Base-by-base conservation (phyloP, 2,888 invertebrate genomes). In the Glaucopsyche alexis region DNA sequence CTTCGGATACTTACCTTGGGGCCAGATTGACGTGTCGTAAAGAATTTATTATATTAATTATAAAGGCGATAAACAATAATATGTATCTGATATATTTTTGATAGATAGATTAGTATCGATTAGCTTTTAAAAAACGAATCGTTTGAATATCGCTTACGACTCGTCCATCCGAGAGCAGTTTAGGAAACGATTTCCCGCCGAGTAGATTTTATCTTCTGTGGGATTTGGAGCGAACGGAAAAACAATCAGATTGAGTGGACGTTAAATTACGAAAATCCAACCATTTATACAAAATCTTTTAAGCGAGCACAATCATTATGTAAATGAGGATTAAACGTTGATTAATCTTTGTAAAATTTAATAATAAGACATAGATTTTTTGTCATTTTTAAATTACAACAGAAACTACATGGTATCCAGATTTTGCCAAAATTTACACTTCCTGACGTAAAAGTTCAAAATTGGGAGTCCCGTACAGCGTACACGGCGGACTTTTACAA, bases 81-180 rank as follows among this genome's bases (percentile, higher is more conserved):
- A 29, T 3, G 3, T 29, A 29, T 29, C 29, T 3, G 29, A 29
- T 29, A 4, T 4, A 29, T 29, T 29, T 29, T 29, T 3, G 29
- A 4, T 29, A 80, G 79, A 89, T 89, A 84, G 89, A 90, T 88
- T 86, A 60, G 89, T 90, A 90, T 88, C 84, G 84, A 83, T 83
- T 87, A 55, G 55, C 84, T 86, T 88, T 88, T 89, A 86, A 85
- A 83, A 49, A 45, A 45, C 67, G 67, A 69, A 38, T 69, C 69
- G 47, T 69, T 69, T 69, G 49, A 49, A 69, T 69, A 69, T 69
- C 29, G 69, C 13, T 69, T 69, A 16, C 69, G 67, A 67, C 11
- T 67, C 67, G 9, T 60, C 60, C 40, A 47, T 49, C 47, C 47
- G 87, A 88, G 87, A 87, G 83, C 82, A 85, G 84, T 83, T 85